phyloP scores from a whole-genome alignment of 2,113 vertebrate species.

The Spilogale gracilis region DNA sequence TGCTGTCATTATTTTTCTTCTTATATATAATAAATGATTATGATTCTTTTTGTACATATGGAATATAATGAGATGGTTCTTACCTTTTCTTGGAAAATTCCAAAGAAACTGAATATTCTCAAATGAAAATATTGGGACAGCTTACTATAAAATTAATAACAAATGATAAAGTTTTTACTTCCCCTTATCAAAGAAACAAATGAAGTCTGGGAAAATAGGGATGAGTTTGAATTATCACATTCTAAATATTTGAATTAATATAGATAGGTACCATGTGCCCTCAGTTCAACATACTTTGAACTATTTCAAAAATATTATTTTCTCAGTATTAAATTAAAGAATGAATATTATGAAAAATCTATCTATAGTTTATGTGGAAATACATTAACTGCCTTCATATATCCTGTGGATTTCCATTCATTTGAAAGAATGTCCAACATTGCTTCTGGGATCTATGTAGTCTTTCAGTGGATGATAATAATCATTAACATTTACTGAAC shows the following conservation, averaged over 20 bases:
- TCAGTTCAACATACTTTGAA: neutral
- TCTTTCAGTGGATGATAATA: neutral
- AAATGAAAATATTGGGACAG: neutral
- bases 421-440: neutral
- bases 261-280: rapidly evolving
- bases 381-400: neutral
- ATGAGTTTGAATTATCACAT: neutral
- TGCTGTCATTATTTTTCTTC: neutral
- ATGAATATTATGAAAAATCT: neutral
- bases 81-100: neutral
- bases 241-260: neutral
- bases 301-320: neutral
- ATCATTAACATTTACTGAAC: constrained; percentile 7
- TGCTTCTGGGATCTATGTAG: neutral
- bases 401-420: neutral
- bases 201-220: neutral
- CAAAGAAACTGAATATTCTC: neutral
- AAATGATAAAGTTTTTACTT: neutral
- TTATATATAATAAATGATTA: neutral
- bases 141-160: neutral
- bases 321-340: neutral
- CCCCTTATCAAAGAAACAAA: neutral
- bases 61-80: neutral
- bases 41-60: neutral
- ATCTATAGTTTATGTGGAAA: neutral